These are phyloP conservation scores for Fulmarus glacialis DNA, from an alignment of 2,113 vertebrate genomes.

Conservation along the genomic window DNA sequence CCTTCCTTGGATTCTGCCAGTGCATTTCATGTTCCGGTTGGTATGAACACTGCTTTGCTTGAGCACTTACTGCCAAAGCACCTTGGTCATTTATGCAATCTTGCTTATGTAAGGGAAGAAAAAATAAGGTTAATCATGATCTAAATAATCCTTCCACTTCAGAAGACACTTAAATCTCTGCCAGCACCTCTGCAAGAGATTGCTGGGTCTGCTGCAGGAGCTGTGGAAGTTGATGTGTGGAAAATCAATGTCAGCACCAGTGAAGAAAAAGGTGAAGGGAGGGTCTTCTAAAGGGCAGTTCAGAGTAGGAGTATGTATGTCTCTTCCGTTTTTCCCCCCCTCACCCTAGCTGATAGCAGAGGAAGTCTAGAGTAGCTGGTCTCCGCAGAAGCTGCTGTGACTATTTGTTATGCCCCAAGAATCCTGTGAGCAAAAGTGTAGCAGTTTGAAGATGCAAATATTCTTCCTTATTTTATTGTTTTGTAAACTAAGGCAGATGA, in stretches of 20 bases:
- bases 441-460: neutral
- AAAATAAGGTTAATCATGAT: neutral
- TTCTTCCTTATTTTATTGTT: neutral
- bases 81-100: neutral
- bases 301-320: neutral
- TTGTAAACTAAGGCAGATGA: neutral
- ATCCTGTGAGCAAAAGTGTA: neutral
- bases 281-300: neutral
- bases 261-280: neutral
- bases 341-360: neutral
- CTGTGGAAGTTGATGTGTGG: neutral
- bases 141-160: neutral
- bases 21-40: slow-evolving; percentile 91
- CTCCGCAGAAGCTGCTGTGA: neutral
- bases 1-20: slow-evolving; percentile 93
- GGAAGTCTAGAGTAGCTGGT: neutral
- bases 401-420: neutral
- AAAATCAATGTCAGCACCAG: neutral
- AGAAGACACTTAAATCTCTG: neutral
- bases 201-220: neutral
- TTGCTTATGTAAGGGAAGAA: neutral
- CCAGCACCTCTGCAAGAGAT: neutral
- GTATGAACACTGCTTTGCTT: slow-evolving; percentile 18
- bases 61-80: neutral
- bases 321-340: neutral